A percentile compares a stretch with the other conserved stretches of the same genome.
These are phyloP conservation scores for Sternarchorhynchus goeldii DNA, from an alignment of 2,797 vertebrate species.

Conservation along the genomic window DNA sequence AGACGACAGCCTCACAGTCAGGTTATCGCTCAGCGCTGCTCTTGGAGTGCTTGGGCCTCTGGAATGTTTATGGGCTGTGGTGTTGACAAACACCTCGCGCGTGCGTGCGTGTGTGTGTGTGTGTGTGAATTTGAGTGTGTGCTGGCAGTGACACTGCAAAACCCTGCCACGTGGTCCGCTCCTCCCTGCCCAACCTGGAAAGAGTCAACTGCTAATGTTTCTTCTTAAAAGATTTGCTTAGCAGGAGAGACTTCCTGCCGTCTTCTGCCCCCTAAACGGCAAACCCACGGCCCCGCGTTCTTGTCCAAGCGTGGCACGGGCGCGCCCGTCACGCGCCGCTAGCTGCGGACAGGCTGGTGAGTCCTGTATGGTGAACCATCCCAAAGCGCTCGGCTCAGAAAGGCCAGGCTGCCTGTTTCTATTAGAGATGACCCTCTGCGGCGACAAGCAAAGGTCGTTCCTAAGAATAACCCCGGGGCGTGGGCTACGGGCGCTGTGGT, in stretches of 20 bases:
- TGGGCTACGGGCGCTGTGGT: constrained; percentile 25
- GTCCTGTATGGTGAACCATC: constrained; percentile 17
- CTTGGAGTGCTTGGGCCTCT: constrained; percentile 9
- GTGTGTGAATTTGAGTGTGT: not conserved
- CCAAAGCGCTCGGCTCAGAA: not conserved
- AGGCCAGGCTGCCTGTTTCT: constrained; percentile 11
- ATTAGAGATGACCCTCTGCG: constrained; percentile 23
- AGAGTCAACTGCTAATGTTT: not conserved
- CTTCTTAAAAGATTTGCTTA: not conserved
- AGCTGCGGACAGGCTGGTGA: not conserved
- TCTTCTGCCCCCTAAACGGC: constrained; percentile 6
- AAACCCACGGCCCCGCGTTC: not conserved
- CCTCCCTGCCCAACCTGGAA: not conserved
- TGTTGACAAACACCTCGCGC: constrained; percentile 41
- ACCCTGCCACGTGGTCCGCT: not conserved
- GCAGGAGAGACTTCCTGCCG: not conserved
- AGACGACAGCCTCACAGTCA: constrained; percentile 27
- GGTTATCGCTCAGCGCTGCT: constrained; percentile 40
- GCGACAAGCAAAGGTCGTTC: constrained; percentile 56
- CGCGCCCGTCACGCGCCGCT: too few species aligned
- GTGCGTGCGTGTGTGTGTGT: not conserved
- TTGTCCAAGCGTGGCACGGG: too few species aligned
- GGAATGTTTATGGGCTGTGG: constrained; percentile 22
- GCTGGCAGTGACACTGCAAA: constrained; percentile 1
- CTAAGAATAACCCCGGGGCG: constrained; percentile 60